A percentile compares a stretch with the other conserved stretches of the same genome.
phyloP scores from a whole-genome alignment of 2,113 vertebrate genomes.

The Climacteris rufus region DNA sequence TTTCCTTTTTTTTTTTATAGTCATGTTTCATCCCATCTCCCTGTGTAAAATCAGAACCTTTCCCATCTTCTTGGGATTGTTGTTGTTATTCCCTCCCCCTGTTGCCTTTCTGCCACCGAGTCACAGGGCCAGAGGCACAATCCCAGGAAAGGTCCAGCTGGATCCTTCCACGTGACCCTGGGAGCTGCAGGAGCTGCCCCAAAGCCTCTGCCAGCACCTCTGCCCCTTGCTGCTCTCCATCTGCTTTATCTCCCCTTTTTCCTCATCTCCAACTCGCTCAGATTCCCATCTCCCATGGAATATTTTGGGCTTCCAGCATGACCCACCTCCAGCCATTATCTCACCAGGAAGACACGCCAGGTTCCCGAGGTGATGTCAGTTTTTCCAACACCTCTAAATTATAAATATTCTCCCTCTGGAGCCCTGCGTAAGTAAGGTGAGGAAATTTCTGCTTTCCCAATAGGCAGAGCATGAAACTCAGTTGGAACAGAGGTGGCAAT shows the following conservation, averaged over 20 bases:
- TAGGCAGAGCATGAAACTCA: not conserved
- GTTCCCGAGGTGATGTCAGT: not conserved
- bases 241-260: not conserved
- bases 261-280: not conserved
- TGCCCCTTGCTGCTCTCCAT: slow-evolving; percentile 34
- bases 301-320: not conserved
- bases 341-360: not conserved
- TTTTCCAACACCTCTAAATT: not conserved
- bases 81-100: not conserved
- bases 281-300: not conserved
- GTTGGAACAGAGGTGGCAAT: not conserved
- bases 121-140: fast-evolving
- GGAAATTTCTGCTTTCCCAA: slow-evolving; percentile 47
- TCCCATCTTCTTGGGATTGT: not conserved
- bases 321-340: not conserved
- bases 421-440: not conserved
- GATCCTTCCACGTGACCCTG: not conserved
- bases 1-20: too few relatives aligned
- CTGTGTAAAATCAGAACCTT: not conserved
- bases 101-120: not conserved
- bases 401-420: not conserved
- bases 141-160: not conserved
- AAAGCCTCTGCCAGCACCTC: not conserved
- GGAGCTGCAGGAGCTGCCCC: not conserved
- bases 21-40: not conserved